Conservation (phyloP, 1,140 invertebrate species). For the Drosophila jambulina region DNA sequence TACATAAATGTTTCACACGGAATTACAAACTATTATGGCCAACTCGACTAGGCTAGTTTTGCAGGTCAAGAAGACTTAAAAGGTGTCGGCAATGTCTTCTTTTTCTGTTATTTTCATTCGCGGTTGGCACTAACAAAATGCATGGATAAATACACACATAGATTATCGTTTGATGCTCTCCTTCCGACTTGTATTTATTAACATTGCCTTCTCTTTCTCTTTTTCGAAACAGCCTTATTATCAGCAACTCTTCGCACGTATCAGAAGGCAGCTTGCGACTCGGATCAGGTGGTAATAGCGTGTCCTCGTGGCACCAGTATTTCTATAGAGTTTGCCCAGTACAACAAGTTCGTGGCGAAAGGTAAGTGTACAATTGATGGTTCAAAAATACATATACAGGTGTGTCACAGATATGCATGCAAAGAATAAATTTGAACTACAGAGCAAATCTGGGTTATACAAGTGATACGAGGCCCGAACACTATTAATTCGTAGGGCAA, state of each 20-base stretch:
- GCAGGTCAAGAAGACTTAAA: no score
- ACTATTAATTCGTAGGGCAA: no score
- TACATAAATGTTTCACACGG: no score
- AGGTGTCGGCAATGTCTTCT: no score
- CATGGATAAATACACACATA: not conserved
- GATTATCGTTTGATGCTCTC: not conserved
- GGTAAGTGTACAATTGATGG: constrained; percentile 51
- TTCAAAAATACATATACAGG: not conserved
- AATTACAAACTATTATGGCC: no score
- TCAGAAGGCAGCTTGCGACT: constrained; percentile 94
- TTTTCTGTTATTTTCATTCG: not conserved
- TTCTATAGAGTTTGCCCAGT: constrained; percentile 91
- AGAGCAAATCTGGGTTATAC: no score
- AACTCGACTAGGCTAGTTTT: no score
- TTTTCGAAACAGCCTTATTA: constrained; percentile 89
- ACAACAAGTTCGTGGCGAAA: constrained; percentile 83
- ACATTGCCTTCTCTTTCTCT: not conserved
- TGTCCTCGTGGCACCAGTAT: constrained; percentile 95
- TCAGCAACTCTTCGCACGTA: constrained; percentile 95
- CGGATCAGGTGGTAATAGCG: constrained; percentile 92
- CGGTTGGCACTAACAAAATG: not conserved
- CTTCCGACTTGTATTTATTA: not conserved
- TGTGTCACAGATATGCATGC: no score
- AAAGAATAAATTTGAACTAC: no score
- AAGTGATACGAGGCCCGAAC: no score